phyloP scores from a whole-genome alignment of 1,140 invertebrate species.

The Diabrotica undecimpunctata region DNA sequence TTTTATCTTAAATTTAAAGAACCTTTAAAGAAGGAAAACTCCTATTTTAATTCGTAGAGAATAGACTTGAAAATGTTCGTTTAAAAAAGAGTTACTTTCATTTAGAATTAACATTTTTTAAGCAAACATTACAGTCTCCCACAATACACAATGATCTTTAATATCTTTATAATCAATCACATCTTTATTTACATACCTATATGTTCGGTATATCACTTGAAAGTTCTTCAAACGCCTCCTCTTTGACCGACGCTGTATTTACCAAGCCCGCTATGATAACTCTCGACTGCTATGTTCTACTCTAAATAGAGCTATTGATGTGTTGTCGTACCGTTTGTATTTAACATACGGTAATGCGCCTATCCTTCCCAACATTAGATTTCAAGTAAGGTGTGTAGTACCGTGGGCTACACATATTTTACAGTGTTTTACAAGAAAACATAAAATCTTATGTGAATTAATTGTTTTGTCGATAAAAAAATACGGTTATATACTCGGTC shows the following conservation, averaged over 20 bases:
- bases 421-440: neutral
- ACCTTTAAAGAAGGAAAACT: too few species aligned
- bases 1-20: too few species aligned
- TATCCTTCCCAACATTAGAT: neutral
- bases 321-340: neutral
- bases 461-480: neutral
- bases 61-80: too few species aligned
- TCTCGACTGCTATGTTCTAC: neutral
- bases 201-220: too few species aligned
- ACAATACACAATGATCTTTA: too few species aligned
- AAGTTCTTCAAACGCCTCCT: neutral
- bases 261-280: neutral
- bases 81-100: too few species aligned
- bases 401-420: neutral
- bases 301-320: constrained; percentile 16
- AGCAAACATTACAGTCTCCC: too few species aligned
- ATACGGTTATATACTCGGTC: neutral
- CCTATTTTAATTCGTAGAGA: too few species aligned
- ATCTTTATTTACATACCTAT: too few species aligned
- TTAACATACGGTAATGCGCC: neutral
- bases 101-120: too few species aligned
- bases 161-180: too few species aligned
- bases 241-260: neutral
- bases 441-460: constrained; percentile 1
- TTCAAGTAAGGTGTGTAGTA: neutral